These are phyloP conservation scores for Pao palembangensis DNA, from an alignment of 2,113 vertebrate species.

Conservation along the genomic window DNA sequence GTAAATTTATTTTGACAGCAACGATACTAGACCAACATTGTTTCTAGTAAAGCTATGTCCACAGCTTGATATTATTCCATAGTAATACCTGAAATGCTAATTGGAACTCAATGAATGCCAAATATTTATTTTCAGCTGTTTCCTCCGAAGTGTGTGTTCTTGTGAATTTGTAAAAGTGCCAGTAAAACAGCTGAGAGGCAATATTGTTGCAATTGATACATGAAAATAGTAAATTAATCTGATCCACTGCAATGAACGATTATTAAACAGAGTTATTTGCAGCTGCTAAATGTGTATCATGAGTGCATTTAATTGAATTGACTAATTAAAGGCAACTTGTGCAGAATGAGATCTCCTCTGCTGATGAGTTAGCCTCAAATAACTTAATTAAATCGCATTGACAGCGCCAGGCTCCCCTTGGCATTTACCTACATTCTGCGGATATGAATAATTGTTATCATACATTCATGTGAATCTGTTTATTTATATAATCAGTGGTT, in stretches of 20 bases:
- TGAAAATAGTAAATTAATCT: constrained; percentile 62
- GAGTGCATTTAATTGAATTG: constrained; percentile 71
- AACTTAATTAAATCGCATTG: constrained; percentile 64
- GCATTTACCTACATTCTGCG: constrained; percentile 43
- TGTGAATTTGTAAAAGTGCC: constrained; percentile 27
- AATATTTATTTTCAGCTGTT: constrained; percentile 7
- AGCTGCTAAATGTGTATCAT: constrained; percentile 56
- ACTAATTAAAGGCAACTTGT: constrained; percentile 69
- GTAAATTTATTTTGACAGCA: too few relatives aligned
- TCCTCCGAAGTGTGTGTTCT: background rate
- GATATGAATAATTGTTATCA: constrained; percentile 20
- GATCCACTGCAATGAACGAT: constrained; percentile 52
- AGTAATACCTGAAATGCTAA: background rate
- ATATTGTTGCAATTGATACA: constrained; percentile 60
- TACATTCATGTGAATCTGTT: constrained; percentile 36
- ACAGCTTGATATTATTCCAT: too few relatives aligned
- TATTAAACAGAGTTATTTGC: constrained; percentile 57
- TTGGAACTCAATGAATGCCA: background rate
- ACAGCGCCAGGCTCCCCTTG: constrained; percentile 38
- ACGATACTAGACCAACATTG: background rate
- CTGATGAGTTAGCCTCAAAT: constrained; percentile 68
- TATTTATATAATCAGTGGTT: constrained; percentile 15
- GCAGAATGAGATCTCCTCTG: constrained; percentile 67
- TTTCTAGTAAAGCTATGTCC: too few relatives aligned
- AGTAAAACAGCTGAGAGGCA: constrained; percentile 14